phyloP scores from a whole-genome alignment of 2,113 vertebrate species.

The Oncorhynchus gorbuscha region DNA sequence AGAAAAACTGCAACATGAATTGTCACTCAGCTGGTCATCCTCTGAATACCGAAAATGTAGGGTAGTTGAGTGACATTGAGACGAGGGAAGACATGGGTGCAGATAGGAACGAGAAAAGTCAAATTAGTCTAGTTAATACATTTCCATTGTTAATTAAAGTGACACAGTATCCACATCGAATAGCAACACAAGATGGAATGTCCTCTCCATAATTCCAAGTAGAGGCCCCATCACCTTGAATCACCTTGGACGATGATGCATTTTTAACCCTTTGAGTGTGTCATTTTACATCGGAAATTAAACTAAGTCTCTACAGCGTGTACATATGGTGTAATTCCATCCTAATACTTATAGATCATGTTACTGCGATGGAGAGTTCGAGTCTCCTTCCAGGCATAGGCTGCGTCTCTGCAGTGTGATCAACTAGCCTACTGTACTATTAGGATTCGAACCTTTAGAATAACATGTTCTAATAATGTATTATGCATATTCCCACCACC shows the following conservation, averaged over 20 bases:
- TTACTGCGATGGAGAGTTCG: neutral
- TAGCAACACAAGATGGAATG: slow-evolving; percentile 47
- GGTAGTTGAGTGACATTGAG: slow-evolving; percentile 48
- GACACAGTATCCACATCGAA: slow-evolving; percentile 43
- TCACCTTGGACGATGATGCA: slow-evolving; percentile 91
- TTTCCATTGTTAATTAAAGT: slow-evolving; percentile 47
- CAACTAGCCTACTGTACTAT: neutral
- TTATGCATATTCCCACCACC: neutral
- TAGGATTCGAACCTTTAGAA: neutral
- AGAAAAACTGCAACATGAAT: neutral
- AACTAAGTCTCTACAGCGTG: neutral
- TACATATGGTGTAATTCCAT: neutral
- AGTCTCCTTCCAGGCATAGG: neutral
- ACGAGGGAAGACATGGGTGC: slow-evolving; percentile 40
- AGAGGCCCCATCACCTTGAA: slow-evolving; percentile 83
- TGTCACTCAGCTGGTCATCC: neutral
- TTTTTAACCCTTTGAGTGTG: slow-evolving; percentile 82
- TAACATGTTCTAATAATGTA: too few relatives aligned
- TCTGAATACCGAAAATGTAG: neutral
- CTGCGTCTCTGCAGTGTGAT: neutral
- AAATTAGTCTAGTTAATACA: slow-evolving; percentile 48
- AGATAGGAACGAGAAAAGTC: slow-evolving; percentile 48
- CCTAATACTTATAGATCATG: neutral
- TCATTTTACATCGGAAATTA: neutral
- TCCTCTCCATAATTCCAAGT: slow-evolving; percentile 30